These are phyloP conservation scores for Cyclargus thomasi DNA, from an alignment of 1,140 invertebrate genomes.

Conservation along the genomic window DNA sequence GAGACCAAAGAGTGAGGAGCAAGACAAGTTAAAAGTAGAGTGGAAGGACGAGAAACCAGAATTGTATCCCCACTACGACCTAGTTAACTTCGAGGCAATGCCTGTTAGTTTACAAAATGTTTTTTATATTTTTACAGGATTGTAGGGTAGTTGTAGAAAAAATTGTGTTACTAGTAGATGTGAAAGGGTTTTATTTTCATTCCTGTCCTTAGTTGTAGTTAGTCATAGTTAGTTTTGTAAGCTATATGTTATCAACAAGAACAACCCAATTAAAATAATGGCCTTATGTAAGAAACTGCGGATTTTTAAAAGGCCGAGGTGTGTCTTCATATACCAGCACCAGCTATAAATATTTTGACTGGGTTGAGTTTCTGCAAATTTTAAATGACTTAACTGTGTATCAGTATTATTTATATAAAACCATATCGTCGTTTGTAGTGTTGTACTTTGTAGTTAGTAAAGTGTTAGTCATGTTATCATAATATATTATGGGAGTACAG, in stretches of 20 bases:
- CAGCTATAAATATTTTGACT: too few species aligned
- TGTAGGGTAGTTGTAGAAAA: slow-evolving; percentile 24
- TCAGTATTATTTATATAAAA: slow-evolving; percentile 46
- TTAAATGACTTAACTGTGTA: slow-evolving; percentile 22
- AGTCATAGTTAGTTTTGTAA: slow-evolving; percentile 29
- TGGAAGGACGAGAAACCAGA: slow-evolving; percentile 37
- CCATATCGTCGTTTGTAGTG: slow-evolving; percentile 44
- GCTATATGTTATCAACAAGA: not conserved
- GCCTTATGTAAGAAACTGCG: too few species aligned
- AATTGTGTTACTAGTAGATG: slow-evolving; percentile 23
- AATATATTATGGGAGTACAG: too few species aligned
- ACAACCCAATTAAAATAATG: not conserved
- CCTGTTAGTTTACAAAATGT: slow-evolving; percentile 52
- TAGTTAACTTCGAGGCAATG: slow-evolving; percentile 52
- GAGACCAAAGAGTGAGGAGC: slow-evolving; percentile 46
- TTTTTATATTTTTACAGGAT: not conserved
- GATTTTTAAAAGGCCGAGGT: too few species aligned
- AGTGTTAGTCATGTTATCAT: not conserved
- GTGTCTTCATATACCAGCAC: too few species aligned
- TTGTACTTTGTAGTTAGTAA: not conserved
- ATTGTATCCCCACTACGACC: slow-evolving; percentile 48
- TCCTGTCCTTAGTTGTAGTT: slow-evolving; percentile 22
- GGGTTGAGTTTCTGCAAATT: not conserved
- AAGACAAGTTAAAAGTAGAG: slow-evolving; percentile 33
- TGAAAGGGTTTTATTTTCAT: slow-evolving; percentile 38